These are phyloP conservation scores for Acrobasis repandana DNA, from an alignment of 2,888 invertebrate species.

Conservation along the genomic window DNA sequence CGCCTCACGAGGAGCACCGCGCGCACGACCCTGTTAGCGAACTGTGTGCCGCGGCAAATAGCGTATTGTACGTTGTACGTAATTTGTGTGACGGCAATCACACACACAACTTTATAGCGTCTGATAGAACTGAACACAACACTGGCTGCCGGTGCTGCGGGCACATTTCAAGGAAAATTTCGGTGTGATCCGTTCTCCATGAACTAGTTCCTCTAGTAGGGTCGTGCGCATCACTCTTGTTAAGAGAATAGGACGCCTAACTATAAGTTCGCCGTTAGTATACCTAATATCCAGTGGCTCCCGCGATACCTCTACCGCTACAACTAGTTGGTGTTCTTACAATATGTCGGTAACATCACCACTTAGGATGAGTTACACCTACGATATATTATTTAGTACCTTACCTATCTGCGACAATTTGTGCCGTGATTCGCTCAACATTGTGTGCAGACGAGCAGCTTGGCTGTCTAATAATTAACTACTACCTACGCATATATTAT, in stretches of 20 bases:
- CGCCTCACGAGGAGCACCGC: constrained; percentile 13
- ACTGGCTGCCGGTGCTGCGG: no score
- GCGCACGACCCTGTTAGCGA: neutral
- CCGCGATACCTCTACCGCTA: constrained; percentile 16
- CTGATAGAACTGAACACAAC: no score
- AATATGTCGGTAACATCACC: constrained; percentile 56
- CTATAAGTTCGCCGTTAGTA: constrained; percentile 42
- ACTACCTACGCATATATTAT: neutral
- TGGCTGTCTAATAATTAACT: neutral
- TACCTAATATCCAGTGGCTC: constrained; percentile 31
- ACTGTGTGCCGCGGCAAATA: no score
- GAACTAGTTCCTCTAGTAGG: neutral
- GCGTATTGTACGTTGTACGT: no score
- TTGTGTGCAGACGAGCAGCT: constrained; percentile 32
- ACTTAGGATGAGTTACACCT: constrained; percentile 19
- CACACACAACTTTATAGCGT: no score
- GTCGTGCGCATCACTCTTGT: constrained; percentile 9
- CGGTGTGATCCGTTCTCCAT: neutral
- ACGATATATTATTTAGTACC: constrained; percentile 13
- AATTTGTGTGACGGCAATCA: no score
- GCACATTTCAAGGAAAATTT: no score
- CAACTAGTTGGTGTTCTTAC: constrained; percentile 72
- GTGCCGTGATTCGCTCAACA: constrained; percentile 7
- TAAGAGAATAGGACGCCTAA: constrained; percentile 34
- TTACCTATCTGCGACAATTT: constrained; percentile 17